Conservation (phyloP, 2,113 vertebrate genomes). For the Limanda limanda region DNA sequence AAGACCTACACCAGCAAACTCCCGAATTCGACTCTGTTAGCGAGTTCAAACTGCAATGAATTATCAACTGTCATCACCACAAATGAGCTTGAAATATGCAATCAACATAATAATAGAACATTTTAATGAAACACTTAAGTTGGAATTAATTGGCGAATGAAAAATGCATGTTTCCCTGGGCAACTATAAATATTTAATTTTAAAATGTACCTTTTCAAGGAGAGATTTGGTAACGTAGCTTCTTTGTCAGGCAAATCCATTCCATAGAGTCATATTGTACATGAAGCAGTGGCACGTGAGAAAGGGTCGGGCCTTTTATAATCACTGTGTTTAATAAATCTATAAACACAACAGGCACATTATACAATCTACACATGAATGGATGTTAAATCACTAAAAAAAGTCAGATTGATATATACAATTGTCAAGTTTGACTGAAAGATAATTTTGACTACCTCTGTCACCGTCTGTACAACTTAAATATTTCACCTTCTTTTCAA, state of each 20-base stretch:
- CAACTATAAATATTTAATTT: background rate
- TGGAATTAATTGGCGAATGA: background rate
- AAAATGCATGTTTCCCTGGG: background rate
- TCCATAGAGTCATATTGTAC: background rate
- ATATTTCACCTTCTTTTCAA: too few species aligned
- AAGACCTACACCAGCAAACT: background rate
- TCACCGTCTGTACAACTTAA: too few species aligned
- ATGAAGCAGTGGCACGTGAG: too few species aligned
- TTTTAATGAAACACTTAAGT: slow-evolving; percentile 1
- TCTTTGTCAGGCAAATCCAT: background rate
- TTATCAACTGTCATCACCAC: background rate
- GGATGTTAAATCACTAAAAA: too few species aligned
- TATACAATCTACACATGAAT: too few species aligned
- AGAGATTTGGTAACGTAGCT: background rate
- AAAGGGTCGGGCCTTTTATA: too few species aligned
- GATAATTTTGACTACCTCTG: too few species aligned
- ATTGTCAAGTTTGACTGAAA: too few species aligned
- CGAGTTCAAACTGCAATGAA: background rate
- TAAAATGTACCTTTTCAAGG: background rate
- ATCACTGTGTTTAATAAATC: too few species aligned
- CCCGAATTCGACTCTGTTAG: too few species aligned
- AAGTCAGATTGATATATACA: too few species aligned
- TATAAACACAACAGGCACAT: too few species aligned
- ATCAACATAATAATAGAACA: background rate
- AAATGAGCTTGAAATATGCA: background rate